phyloP scores from a whole-genome alignment of 2,888 invertebrate species.

The Beris chalybata region DNA sequence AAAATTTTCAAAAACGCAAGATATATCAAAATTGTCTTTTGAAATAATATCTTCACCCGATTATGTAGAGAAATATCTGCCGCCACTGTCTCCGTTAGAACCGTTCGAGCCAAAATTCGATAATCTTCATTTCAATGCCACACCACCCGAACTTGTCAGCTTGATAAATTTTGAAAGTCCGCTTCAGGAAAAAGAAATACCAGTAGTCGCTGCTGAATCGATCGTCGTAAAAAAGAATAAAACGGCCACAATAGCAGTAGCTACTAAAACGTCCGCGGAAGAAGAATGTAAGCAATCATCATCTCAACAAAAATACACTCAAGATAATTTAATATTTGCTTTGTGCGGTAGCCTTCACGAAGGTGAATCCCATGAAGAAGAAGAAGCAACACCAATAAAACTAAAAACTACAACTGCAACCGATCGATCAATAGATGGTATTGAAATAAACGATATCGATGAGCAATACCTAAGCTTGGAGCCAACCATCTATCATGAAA shows the following conservation, averaged over 20 bases:
- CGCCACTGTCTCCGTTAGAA: slow-evolving; percentile 46
- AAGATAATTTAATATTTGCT: slow-evolving; percentile 52
- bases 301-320: slow-evolving; percentile 42
- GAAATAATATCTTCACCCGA: slow-evolving; percentile 40
- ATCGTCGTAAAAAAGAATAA: slow-evolving; percentile 45
- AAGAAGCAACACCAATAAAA: neutral
- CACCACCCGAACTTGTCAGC: slow-evolving; percentile 43
- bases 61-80: slow-evolving; percentile 42
- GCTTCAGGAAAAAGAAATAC: slow-evolving; percentile 43
- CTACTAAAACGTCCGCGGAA: neutral
- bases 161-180: slow-evolving; percentile 56
- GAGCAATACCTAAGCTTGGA: slow-evolving; percentile 46
- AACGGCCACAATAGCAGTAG: slow-evolving; percentile 27
- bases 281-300: slow-evolving; percentile 39
- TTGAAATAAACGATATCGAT: slow-evolving; percentile 28
- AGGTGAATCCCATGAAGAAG: slow-evolving; percentile 42
- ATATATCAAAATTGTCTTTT: slow-evolving; percentile 16
- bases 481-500: slow-evolving; percentile 34
- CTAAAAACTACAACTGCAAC: neutral
- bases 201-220: slow-evolving; percentile 37
- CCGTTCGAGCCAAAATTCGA: slow-evolving; percentile 44
- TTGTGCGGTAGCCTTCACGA: slow-evolving; percentile 54
- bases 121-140: slow-evolving; percentile 34
- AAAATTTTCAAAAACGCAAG: slow-evolving; percentile 21
- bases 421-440: neutral